Conservation (phyloP, 2,888 invertebrate genomes). For the Globia sparganii region DNA sequence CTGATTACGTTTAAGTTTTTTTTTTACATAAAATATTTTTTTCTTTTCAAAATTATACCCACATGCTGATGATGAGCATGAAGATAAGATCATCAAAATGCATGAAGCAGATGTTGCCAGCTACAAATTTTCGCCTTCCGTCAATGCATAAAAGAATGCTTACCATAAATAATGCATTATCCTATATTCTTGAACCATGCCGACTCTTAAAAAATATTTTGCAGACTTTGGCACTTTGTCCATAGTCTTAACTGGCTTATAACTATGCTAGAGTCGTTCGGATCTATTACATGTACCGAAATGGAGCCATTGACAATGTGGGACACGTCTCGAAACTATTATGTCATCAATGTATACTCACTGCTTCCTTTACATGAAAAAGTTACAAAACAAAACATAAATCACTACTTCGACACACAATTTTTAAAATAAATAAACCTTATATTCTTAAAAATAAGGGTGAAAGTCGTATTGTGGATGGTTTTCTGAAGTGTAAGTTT, state of each 20-base stretch:
- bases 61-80: background rate
- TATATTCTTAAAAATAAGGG: background rate
- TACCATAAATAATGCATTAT: slow-evolving; percentile 45
- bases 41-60: background rate
- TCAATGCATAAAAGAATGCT: slow-evolving; percentile 35
- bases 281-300: slow-evolving; percentile 66
- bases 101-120: slow-evolving; percentile 4
- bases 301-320: slow-evolving; percentile 62
- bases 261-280: slow-evolving; percentile 56
- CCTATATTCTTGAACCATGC: slow-evolving; percentile 39
- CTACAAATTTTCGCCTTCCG: slow-evolving; percentile 24
- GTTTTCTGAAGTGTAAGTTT: slow-evolving; percentile 17
- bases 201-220: slow-evolving; percentile 57
- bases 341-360: slow-evolving; percentile 69
- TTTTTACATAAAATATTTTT: background rate
- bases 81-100: slow-evolving; percentile 16
- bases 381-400: slow-evolving; percentile 51
- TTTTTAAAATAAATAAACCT: slow-evolving; percentile 14
- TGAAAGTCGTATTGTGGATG: slow-evolving; percentile 4
- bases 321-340: slow-evolving; percentile 69
- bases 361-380: slow-evolving; percentile 72
- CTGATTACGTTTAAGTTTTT: background rate
- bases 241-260: slow-evolving; percentile 55
- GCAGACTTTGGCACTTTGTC: slow-evolving; percentile 47
- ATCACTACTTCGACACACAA: background rate